Percentiles rank a stretch among this genome's conserved stretches.
These are phyloP conservation scores for Aphelocoma coerulescens DNA, from an alignment of 2,113 vertebrate species.

Conservation along the genomic window DNA sequence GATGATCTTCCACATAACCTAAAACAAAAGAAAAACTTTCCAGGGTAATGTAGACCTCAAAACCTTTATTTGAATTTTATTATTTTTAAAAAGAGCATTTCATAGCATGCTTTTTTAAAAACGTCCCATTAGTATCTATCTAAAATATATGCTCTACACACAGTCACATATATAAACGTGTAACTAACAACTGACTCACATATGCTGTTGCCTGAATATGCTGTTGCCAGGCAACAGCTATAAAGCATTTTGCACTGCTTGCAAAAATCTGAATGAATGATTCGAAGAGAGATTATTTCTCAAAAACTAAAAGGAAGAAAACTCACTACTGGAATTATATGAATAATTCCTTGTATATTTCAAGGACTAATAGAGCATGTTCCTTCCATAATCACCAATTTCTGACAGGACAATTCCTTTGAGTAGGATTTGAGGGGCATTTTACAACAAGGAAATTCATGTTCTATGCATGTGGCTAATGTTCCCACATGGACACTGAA, in stretches of 20 bases:
- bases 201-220: conserved; percentile 44
- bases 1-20: not conserved
- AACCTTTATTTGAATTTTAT: not conserved
- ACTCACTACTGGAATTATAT: conserved; percentile 26
- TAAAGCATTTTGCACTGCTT: conserved; percentile 55
- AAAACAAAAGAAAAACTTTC: not conserved
- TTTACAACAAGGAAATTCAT: conserved; percentile 20
- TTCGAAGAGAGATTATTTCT: conserved; percentile 16
- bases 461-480: not conserved
- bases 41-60: not conserved
- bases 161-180: not conserved
- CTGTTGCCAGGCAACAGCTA: conserved; percentile 56
- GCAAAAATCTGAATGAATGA: conserved; percentile 63
- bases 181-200: conserved; percentile 45
- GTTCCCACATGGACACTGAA: not conserved
- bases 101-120: not conserved
- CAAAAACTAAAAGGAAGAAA: conserved; percentile 18
- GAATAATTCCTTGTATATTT: conserved; percentile 36
- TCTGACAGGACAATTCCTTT: not conserved
- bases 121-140: not conserved
- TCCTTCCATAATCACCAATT: not conserved
- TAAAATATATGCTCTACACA: not conserved
- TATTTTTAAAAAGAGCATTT: not conserved
- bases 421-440: conserved; percentile 13
- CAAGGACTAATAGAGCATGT: not conserved